Evolutionary conservation across 2,113 vertebrate genomes (phyloP).

Genomic region (Leptobrachium leishanense): DNA sequence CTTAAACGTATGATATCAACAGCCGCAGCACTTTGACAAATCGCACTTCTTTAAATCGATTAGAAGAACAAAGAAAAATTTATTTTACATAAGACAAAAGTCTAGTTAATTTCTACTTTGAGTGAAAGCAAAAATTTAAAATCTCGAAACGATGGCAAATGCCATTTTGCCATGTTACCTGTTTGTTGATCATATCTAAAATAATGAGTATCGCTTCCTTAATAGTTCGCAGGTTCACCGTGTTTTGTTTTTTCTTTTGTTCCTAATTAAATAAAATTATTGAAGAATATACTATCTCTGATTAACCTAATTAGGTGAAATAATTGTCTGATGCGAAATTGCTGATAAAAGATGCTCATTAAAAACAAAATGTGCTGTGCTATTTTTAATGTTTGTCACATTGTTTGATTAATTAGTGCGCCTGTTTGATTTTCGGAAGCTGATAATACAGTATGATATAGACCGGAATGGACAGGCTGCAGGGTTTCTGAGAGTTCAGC

Average conservation of each 20-base stretch:
- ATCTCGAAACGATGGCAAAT: slow-evolving; percentile 7
- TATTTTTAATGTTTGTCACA: slow-evolving; percentile 18
- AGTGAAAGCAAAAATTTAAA: slow-evolving; percentile 2
- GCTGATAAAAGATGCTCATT: slow-evolving; percentile 36
- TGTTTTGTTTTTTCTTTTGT: neutral
- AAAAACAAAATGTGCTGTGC: slow-evolving; percentile 13
- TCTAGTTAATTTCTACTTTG: neutral
- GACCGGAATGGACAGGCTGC: slow-evolving; percentile 4
- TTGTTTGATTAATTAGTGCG: slow-evolving; percentile 6
- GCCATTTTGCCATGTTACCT: slow-evolving; percentile 10
- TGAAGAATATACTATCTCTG: slow-evolving; percentile 29
- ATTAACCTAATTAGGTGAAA: slow-evolving; percentile 39
- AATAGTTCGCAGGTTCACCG: slow-evolving; percentile 4
- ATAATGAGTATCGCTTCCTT: neutral
- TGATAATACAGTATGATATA: neutral
- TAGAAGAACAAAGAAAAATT: neutral
- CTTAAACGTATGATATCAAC: neutral
- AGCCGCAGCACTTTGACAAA: neutral
- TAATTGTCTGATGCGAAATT: slow-evolving; percentile 30
- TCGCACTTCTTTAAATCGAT: neutral
- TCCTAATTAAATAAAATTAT: slow-evolving; percentile 9
- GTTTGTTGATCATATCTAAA: slow-evolving; percentile 5
- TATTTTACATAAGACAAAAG: neutral
- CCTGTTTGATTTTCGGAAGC: neutral
- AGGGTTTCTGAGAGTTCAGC: neutral